Conservation (phyloP, 1,140 invertebrate genomes). For the Drosophila albomicans region DNA sequence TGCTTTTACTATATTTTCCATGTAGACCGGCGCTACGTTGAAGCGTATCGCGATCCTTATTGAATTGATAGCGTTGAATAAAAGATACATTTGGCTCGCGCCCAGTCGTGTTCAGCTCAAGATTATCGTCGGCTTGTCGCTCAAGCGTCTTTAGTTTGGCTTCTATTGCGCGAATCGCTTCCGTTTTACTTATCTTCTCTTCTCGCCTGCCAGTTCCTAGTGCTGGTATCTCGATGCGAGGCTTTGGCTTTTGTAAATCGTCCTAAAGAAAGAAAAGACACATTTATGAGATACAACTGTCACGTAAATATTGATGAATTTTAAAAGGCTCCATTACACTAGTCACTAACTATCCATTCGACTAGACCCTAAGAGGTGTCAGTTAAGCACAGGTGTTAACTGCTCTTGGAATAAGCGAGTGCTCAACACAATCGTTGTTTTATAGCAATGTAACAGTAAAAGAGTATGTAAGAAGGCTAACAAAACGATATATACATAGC, state of each 20-base stretch:
- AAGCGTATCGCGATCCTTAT: constrained; percentile 84
- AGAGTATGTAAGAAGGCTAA: too few species aligned
- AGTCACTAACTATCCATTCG: too few species aligned
- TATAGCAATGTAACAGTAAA: too few species aligned
- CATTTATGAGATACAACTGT: not conserved
- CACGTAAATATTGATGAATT: not conserved
- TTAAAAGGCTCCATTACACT: too few species aligned
- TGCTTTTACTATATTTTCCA: constrained; percentile 54
- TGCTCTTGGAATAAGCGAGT: too few species aligned
- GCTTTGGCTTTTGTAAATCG: constrained; percentile 90
- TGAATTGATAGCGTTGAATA: constrained; percentile 86
- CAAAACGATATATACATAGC: too few species aligned
- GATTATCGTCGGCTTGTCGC: constrained; percentile 89
- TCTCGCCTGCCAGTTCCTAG: constrained; percentile 90
- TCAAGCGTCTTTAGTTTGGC: constrained; percentile 93
- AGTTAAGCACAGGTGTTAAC: too few species aligned
- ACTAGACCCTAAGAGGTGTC: too few species aligned
- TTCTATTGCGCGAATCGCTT: constrained; percentile 94
- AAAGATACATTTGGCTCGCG: constrained; percentile 86
- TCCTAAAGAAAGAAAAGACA: constrained; percentile 86
- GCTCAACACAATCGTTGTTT: too few species aligned
- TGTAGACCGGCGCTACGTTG: constrained; percentile 36
- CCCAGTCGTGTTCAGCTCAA: constrained; percentile 88
- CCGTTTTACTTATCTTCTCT: constrained; percentile 90
- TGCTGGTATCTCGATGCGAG: constrained; percentile 90